Percentiles rank a stretch among this genome's conserved stretches.
phyloP scores from a whole-genome alignment of 2,888 invertebrate genomes.

The Clitarchus hookeri region DNA sequence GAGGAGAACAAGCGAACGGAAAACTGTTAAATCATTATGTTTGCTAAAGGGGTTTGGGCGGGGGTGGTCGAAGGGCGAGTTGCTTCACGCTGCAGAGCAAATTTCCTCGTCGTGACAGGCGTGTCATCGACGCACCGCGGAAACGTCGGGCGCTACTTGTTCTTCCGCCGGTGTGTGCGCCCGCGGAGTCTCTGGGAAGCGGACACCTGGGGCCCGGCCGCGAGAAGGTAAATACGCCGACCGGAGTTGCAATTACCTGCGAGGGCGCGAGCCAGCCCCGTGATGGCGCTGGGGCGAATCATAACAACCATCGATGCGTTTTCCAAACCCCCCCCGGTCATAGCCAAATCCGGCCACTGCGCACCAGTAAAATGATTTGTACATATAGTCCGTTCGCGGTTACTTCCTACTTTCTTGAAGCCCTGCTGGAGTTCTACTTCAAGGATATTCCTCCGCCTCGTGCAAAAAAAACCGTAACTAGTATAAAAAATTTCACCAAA shows the following conservation, averaged over 20 bases:
- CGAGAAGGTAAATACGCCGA: not conserved
- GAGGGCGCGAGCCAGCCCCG: not conserved
- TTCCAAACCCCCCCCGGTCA: no score
- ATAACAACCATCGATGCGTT: no score
- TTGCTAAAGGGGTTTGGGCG: not conserved
- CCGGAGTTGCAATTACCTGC: not conserved
- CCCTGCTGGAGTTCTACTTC: no score
- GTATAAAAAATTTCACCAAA: no score
- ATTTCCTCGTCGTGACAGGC: not conserved
- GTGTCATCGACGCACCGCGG: not conserved
- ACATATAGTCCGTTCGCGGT: no score
- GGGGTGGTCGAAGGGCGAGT: not conserved
- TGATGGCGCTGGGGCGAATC: no score
- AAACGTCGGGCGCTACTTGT: not conserved
- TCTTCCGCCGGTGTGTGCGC: not conserved
- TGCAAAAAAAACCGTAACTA: no score
- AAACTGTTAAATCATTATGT: not conserved
- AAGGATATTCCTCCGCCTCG: no score
- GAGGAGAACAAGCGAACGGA: not conserved
- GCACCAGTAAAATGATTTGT: no score
- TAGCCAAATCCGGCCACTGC: no score
- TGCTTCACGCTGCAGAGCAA: not conserved
- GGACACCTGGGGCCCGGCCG: not conserved
- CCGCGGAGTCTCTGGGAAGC: not conserved
- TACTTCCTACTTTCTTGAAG: no score